Evolutionary conservation across 1,140 invertebrate species (phyloP), one percentile per base, ranked within the genome.

Genomic region (Calliopsis andreniformis): DNA sequence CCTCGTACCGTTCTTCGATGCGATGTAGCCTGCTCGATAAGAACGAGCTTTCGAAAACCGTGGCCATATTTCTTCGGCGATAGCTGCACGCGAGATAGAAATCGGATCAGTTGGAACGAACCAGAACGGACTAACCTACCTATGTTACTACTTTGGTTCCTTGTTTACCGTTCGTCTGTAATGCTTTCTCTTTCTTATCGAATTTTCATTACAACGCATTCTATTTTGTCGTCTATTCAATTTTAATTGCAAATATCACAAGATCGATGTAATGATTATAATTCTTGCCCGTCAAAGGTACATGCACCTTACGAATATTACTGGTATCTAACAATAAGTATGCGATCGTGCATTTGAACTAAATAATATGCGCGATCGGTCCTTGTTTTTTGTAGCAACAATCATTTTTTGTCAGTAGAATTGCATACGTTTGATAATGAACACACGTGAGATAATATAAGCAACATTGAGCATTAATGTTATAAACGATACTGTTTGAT

Each of bases 41-140:
- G 83, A 93, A 94, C 58, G 94, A 93, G 78, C 93, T 94, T 89
- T 94, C 94, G 81, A 94, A 94, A 67, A 94, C 92, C 86, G 93
- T 93, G 84, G 93, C 93, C 94, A 94, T 94, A 58, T 83, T 88
- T 80, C 64, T 30, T 67, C 39, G 45, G 23, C n/a, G n/a, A n/a
- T 16, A 39, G 20, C 56, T 39, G 56, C 32, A 23, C 56, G 32
- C 56, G 18, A 59, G 56, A 23, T 32, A 32, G 56, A 59, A 59
- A 39, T 59, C 56, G 32, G 56, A 59, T 59, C 56, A 14, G 32
- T 59, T 59, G 32, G 56, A 39, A 59, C 67, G 56, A 58, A 69
- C 25, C 4, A 58, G 53, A 69, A 69, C 25, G 39, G 56, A 69
- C 67, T 69, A 68, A 56, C 47, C 47, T 68, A 68, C 49, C 64